Base-by-base conservation (phyloP, 2,797 vertebrate genomes). In the Sebastes umbrosus region DNA sequence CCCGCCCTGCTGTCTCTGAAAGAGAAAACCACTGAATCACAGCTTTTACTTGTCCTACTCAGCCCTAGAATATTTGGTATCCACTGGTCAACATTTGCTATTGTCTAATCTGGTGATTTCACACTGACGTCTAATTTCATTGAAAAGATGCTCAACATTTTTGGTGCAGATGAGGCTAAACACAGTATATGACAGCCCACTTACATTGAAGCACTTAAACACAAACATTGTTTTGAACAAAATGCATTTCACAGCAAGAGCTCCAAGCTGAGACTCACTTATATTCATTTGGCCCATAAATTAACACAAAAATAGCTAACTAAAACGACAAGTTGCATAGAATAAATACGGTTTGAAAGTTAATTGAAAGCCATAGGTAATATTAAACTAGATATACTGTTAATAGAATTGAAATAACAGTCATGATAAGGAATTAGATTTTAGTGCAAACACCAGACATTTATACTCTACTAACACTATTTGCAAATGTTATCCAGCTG, bases 31-130 rank as follows among this genome's bases (percentile, higher is more conserved):
- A 65, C 66, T 63, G 34, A 74, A 75, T 83, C 29, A 32, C 34
- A 80, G 55, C 70, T 64, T 85, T 77, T 71, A 60, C 24, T 59
- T 55, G 10, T 69, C 34, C 69, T 69, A 39, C 25, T 58, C 12
- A 54, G 20, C 16, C 31, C 50, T 6, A 39, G 16, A 71, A 62
- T 75, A 66, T 81, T 67, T 86, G 14, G 31, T 58, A 73, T 59
- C 63, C 64, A 16, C 24, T 22, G 14, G 22, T 70, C 24, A 75
- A 27, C 57, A 76, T 75, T 75, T 72, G 27, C 16, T 32, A 7
- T 68, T 20, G 57, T 54, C 43, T 31, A 34, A 72, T 81, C 34
- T 80, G 67, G 25, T 75, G 52, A 65, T 54, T 72, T 79, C 31
- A 73, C 8, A 73, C 25, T 34, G 2, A 54, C 32, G 27, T 84